These are phyloP conservation scores for Epinephelus moara DNA, from an alignment of 2,113 vertebrate genomes.

Conservation along the genomic window DNA sequence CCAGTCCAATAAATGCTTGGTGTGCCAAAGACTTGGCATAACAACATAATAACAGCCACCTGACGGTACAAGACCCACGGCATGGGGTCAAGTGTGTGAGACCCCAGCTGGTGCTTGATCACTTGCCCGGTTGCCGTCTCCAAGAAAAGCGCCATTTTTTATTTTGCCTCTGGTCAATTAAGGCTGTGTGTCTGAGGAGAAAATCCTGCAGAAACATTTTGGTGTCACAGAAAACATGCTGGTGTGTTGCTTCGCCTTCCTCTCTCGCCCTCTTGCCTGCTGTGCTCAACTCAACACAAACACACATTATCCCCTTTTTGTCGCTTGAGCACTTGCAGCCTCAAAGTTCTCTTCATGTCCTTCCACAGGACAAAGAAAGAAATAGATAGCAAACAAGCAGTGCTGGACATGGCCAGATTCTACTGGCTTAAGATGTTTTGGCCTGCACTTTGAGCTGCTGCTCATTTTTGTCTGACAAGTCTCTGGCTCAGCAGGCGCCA, in stretches of 20 bases:
- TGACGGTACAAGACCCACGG: background rate
- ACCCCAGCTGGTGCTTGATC: background rate
- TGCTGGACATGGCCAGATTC: conserved; percentile 16
- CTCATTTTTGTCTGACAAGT: conserved; percentile 34
- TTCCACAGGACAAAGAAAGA: conserved; percentile 16
- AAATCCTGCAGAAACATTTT: background rate
- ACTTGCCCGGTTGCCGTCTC: background rate
- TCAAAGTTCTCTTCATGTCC: conserved; percentile 13
- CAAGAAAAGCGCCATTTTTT: background rate
- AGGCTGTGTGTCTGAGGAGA: background rate
- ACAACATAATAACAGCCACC: background rate
- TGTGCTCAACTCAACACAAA: conserved; percentile 25
- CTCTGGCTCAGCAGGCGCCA: conserved; percentile 14
- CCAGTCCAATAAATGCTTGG: background rate
- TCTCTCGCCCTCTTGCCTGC: background rate
- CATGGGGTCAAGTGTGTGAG: background rate
- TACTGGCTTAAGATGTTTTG: conserved; percentile 20
- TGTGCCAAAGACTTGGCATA: background rate
- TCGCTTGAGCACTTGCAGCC: background rate
- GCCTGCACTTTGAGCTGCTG: background rate
- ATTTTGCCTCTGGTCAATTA: background rate
- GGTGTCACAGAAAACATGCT: background rate
- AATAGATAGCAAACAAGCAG: conserved; percentile 1
- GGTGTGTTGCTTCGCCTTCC: background rate
- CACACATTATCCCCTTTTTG: conserved; percentile 6